A percentile compares a stretch with the other conserved stretches of the same genome.
These are phyloP conservation scores for Clarias batrachus DNA, from an alignment of 2,113 vertebrate genomes.

Conservation along the genomic window DNA sequence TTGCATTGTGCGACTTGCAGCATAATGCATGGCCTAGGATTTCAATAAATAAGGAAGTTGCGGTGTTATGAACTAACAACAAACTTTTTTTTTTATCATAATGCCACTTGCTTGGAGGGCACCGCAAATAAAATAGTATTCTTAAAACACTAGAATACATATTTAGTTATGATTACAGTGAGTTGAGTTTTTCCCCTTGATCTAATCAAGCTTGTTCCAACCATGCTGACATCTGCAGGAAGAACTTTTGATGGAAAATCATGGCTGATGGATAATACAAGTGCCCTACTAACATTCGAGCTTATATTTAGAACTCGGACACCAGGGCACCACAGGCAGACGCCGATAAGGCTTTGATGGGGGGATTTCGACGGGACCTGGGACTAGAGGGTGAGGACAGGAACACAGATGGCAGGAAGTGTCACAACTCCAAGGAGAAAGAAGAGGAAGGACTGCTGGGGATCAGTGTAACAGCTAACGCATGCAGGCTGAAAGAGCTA, in stretches of 20 bases:
- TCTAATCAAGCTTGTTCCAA: neutral
- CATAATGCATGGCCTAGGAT: neutral
- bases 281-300: slow-evolving; percentile 7
- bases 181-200: neutral
- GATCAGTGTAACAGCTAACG: neutral
- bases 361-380: slow-evolving; percentile 48
- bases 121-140: neutral
- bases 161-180: no score
- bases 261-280: neutral
- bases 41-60: neutral
- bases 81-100: neutral
- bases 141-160: neutral
- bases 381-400: slow-evolving; percentile 51
- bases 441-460: slow-evolving; percentile 30
- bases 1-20: neutral
- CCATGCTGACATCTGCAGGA: neutral
- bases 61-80: neutral
- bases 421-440: slow-evolving; percentile 27
- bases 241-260: neutral
- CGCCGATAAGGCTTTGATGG: slow-evolving; percentile 17
- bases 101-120: neutral
- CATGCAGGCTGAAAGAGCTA: neutral
- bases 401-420: slow-evolving; percentile 64
- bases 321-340: neutral
- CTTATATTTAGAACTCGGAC: slow-evolving; percentile 34